phyloP scores from a whole-genome alignment of 2,797 vertebrate genomes.

The Pseudotriccus pelzelni region DNA sequence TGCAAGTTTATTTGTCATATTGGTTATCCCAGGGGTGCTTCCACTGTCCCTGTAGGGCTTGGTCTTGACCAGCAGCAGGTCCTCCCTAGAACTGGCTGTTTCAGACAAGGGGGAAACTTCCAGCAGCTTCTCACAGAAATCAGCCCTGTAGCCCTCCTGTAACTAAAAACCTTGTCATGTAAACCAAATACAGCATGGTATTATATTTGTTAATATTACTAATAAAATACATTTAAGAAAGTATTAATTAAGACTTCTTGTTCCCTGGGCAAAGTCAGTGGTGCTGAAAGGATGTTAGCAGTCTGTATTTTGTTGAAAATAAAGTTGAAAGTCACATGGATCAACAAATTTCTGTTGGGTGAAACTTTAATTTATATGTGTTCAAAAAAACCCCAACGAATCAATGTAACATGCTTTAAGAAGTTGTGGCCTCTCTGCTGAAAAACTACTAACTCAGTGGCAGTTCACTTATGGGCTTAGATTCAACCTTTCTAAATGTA shows the following conservation, averaged over 20 bases:
- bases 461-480: not conserved
- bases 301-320: not conserved
- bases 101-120: not conserved
- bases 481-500: not conserved
- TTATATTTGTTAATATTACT: not conserved
- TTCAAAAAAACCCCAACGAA: fast-evolving
- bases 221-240: not conserved
- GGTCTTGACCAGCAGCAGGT: not conserved
- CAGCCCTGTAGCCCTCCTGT: not conserved
- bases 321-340: not conserved
- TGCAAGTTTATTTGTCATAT: not conserved
- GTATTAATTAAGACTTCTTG: not conserved
- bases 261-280: not conserved
- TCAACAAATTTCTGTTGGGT: not conserved
- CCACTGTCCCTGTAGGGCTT: not conserved
- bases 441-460: not conserved
- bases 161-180: not conserved
- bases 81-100: not conserved
- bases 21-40: not conserved
- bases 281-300: not conserved
- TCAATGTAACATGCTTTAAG: not conserved
- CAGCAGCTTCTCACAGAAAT: not conserved
- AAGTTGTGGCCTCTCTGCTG: not conserved
- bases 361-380: not conserved
- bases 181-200: not conserved